These are phyloP conservation scores for Zoanthus gigantus DNA, from an alignment of 92 coral and sea anemone species.

Conservation along the genomic window DNA sequence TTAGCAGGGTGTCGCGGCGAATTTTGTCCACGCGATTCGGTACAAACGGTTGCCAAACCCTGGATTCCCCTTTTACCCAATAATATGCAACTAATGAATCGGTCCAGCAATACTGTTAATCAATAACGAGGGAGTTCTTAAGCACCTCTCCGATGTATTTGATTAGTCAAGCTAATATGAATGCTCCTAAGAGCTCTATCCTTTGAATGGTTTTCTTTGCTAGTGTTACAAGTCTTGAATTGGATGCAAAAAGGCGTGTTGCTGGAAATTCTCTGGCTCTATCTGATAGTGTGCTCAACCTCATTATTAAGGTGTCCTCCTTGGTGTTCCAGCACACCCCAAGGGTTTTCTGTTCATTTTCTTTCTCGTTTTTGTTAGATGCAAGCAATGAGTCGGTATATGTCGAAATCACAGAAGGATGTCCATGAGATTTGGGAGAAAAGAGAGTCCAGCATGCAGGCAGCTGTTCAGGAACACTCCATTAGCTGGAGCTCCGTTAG, in stretches of 20 bases:
- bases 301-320: constrained; percentile 25
- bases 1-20: constrained; percentile 37
- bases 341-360: constrained; percentile 21
- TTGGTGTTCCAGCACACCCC: too few species aligned
- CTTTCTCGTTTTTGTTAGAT: constrained; percentile 1
- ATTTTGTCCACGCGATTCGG: constrained; percentile 65
- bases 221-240: constrained; percentile 49
- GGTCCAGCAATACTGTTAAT: constrained; percentile 56
- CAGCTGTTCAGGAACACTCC: not conserved
- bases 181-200: constrained; percentile 46
- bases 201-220: too few species aligned
- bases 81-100: constrained; percentile 57
- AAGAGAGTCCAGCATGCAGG: too few species aligned
- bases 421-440: not conserved
- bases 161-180: constrained; percentile 27
- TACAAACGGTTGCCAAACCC: constrained; percentile 64
- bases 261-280: not conserved
- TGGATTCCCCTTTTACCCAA: constrained; percentile 58
- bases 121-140: constrained; percentile 33
- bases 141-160: constrained; percentile 35
- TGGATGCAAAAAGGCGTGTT: constrained; percentile 34
- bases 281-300: not conserved
- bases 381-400: not conserved
- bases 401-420: not conserved
- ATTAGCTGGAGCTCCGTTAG: constrained; percentile 11